Evolutionary conservation across 2,113 vertebrate genomes (phyloP), one percentile per base, ranked within the genome.

Genomic region (Cebus imitator): DNA sequence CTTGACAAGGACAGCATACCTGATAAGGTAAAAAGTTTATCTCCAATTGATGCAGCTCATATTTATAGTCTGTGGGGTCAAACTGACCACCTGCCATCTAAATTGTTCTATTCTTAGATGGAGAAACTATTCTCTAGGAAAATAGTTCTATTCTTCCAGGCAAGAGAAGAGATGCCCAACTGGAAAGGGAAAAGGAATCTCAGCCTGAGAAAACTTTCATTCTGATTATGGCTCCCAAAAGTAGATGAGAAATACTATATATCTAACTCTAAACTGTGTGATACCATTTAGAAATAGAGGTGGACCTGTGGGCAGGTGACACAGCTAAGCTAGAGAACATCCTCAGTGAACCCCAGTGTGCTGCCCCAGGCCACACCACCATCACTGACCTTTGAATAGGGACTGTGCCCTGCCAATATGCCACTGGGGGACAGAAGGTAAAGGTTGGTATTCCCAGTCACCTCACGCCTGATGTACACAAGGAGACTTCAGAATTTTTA

Each of bases 1-100:
- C 96, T 99, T 2, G 98, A 99, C 95, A 98, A 98, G 95, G 98
- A 99, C 96, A 97, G 86, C 80, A 94, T 99, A 23, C 98, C 98
- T 2, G 98, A 99, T 73, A 98, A 98, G 98, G 98, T 99, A 96
- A 94, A 61, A 7, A 18, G 14, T 5, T 8, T 18, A 48, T 16
- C 10, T 14, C 3, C 12, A 16, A 11, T 9, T 4, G 48, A 45
- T 25, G 5, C 14, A 9, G 18, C 43, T 16, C 5, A 3, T 27
- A 18, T 35, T n/a, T 27, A 8, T 37, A 32, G 58, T 35, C 50
- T 6, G 0, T 4, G 14, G 8, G 50, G 20, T 43, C 48, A 8
- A 55, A 21, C 12, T 8, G 55, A 75, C 40, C 18, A 48, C 72
- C 6, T 40, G 7, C 30, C 32, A 7, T 76, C n/a, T 61, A 35